A percentile compares a stretch with the other conserved stretches of the same genome.
phyloP scores from a whole-genome alignment of 1,140 invertebrate genomes.

The Mercenaria mercenaria region DNA sequence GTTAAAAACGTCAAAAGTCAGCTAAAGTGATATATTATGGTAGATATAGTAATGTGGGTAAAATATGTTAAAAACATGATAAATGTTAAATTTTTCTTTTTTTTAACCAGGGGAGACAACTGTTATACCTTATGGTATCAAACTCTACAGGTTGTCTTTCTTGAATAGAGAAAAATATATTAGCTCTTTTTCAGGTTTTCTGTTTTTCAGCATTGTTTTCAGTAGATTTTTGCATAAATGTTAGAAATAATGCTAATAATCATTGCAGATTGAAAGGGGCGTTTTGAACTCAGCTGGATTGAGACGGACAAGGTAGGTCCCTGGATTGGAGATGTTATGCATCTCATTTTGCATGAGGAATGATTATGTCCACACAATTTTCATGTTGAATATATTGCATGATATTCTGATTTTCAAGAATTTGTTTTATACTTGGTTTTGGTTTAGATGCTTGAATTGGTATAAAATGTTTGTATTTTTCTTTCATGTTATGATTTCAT shows the following conservation, averaged over 20 bases:
- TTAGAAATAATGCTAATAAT: slow-evolving; percentile 57
- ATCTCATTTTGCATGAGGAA: slow-evolving; percentile 71
- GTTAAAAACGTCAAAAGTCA: neutral
- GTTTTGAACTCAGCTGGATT: slow-evolving; percentile 45
- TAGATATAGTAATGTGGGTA: no score
- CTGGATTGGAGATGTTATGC: slow-evolving; percentile 64
- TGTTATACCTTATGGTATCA: neutral
- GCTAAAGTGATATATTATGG: neutral
- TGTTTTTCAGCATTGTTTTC: neutral
- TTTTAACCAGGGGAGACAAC: neutral
- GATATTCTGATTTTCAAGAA: slow-evolving; percentile 70
- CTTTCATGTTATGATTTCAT: slow-evolving; percentile 71
- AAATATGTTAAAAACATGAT: no score
- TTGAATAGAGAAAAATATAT: neutral
- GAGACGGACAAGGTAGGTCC: slow-evolving; percentile 57
- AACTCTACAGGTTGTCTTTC: neutral
- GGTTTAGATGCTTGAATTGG: slow-evolving; percentile 71
- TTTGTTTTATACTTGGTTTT: slow-evolving; percentile 71
- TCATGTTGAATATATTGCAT: slow-evolving; percentile 71
- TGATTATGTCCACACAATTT: slow-evolving; percentile 70
- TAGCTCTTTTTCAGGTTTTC: neutral
- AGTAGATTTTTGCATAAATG: neutral
- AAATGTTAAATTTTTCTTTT: no score
- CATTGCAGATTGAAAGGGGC: slow-evolving; percentile 65
- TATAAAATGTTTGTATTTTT: slow-evolving; percentile 71